Percentiles rank a stretch among this genome's conserved stretches.
Conservation (phyloP, 2,888 invertebrate species). For the Erpobdella octoculata region DNA sequence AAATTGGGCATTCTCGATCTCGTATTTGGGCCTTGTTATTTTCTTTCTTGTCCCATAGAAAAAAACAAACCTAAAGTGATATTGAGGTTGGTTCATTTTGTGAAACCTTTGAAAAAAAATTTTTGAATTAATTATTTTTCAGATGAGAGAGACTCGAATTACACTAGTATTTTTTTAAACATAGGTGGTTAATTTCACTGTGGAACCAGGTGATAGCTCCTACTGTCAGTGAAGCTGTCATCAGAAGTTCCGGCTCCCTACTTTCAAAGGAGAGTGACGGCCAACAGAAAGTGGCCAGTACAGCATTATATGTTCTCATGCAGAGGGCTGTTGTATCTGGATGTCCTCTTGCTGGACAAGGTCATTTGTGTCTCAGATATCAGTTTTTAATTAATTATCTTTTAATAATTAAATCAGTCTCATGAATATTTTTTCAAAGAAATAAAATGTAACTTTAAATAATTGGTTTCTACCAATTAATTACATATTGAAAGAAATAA, state of each 20-base stretch:
- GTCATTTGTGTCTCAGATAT: too few species aligned
- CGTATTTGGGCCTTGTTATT: conserved; percentile 46
- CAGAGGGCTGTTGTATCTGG: conserved; percentile 48
- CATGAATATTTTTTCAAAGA: too few species aligned
- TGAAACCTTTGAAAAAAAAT: too few species aligned
- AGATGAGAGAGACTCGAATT: neutral
- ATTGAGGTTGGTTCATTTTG: conserved; percentile 41
- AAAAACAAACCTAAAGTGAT: conserved; percentile 42
- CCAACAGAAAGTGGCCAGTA: conserved; percentile 49
- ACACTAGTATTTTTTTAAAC: neutral
- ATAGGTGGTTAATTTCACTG: conserved; percentile 45
- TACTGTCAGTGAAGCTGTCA: conserved; percentile 44
- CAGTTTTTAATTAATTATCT: too few species aligned
- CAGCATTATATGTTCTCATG: conserved; percentile 50
- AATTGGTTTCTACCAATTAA: too few species aligned
- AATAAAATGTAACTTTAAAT: too few species aligned
- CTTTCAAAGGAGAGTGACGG: conserved; percentile 38
- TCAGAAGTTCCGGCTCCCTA: conserved; percentile 40
- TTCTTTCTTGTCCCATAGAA: conserved; percentile 47
- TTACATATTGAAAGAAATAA: too few species aligned
- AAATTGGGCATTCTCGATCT: conserved; percentile 48
- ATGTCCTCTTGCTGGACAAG: conserved; percentile 47
- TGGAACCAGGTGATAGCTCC: conserved; percentile 49
- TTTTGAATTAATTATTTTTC: neutral
- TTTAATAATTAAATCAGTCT: too few species aligned